Conservation (phyloP, 2,888 invertebrate genomes). For the Selenia dentaria region DNA sequence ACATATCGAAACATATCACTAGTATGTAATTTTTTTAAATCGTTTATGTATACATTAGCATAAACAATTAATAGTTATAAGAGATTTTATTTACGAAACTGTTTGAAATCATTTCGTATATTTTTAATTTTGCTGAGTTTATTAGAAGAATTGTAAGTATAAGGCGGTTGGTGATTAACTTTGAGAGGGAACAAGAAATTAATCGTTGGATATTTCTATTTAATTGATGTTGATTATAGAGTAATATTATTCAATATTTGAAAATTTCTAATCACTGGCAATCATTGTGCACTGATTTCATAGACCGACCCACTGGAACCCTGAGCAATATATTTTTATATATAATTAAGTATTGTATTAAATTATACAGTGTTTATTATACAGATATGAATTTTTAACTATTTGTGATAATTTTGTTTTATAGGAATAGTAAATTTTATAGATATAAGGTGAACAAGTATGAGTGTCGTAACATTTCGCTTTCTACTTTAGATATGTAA, state of each 20-base stretch:
- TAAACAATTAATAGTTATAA: conserved; percentile 57
- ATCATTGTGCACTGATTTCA: conserved; percentile 74
- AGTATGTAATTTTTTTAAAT: conserved; percentile 71
- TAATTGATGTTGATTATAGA: conserved; percentile 23
- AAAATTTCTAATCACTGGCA: conserved; percentile 44
- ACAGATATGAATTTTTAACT: conserved; percentile 71
- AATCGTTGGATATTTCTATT: conserved; percentile 35
- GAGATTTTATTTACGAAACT: conserved; percentile 53
- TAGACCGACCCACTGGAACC: conserved; percentile 78
- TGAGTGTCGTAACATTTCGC: conserved; percentile 71
- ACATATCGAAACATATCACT: conserved; percentile 68
- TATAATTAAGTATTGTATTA: conserved; percentile 77
- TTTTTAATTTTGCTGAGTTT: conserved; percentile 29
- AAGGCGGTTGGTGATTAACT: conserved; percentile 26
- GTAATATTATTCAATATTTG: conserved; percentile 28
- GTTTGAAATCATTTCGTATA: conserved; percentile 25
- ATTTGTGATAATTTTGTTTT: conserved; percentile 71
- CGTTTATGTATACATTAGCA: conserved; percentile 79
- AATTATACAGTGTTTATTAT: conserved; percentile 74
- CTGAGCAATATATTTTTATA: conserved; percentile 84
- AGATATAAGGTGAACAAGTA: conserved; percentile 52
- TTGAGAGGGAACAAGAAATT: conserved; percentile 39
- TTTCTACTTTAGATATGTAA: conserved; percentile 75
- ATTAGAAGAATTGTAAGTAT: conserved; percentile 30
- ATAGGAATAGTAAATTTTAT: conserved; percentile 62